A percentile compares a stretch with the other conserved stretches of the same genome.
These are phyloP conservation scores for Echiichthys vipera DNA, from an alignment of 2,797 vertebrate genomes.

Conservation along the genomic window DNA sequence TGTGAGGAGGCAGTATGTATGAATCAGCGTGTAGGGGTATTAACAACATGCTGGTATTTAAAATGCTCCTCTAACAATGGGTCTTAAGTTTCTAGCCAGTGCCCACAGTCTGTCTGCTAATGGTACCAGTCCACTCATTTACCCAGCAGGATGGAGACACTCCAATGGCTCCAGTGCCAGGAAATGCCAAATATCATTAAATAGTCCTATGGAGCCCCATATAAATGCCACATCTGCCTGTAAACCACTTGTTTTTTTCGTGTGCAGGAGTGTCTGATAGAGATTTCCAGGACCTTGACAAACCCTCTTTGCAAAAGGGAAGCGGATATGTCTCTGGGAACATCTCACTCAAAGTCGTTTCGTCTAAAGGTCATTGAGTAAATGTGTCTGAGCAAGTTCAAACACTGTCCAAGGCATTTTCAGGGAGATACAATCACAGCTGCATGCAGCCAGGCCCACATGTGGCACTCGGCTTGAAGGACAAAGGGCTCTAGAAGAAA, in stretches of 20 bases:
- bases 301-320: conserved; percentile 27
- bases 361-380: conserved; percentile 75
- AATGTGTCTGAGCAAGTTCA: conserved; percentile 65
- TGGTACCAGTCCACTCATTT: conserved; percentile 65
- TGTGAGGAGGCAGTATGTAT: conserved; percentile 69
- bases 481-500: conserved; percentile 76
- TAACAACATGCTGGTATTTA: conserved; percentile 80
- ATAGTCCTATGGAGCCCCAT: conserved; percentile 29
- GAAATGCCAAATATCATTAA: conserved; percentile 57
- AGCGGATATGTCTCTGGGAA: conserved; percentile 55
- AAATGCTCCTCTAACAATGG: conserved; percentile 75
- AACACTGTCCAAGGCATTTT: conserved; percentile 59
- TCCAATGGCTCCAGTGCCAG: conserved; percentile 48
- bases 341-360: conserved; percentile 58
- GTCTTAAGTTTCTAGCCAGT: conserved; percentile 69
- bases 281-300: conserved; percentile 56
- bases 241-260: conserved; percentile 20
- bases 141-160: conserved; percentile 67
- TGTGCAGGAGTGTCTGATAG: conserved; percentile 7
- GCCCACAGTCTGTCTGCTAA: conserved; percentile 67
- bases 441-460: conserved; percentile 36
- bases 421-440: conserved; percentile 54
- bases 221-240: conserved; percentile 44
- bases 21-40: conserved; percentile 75
- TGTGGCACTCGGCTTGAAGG: conserved; percentile 68